A percentile compares a stretch with the other conserved stretches of the same genome.
These are phyloP conservation scores for Athene noctua DNA, from an alignment of 2,113 vertebrate genomes.

Conservation along the genomic window DNA sequence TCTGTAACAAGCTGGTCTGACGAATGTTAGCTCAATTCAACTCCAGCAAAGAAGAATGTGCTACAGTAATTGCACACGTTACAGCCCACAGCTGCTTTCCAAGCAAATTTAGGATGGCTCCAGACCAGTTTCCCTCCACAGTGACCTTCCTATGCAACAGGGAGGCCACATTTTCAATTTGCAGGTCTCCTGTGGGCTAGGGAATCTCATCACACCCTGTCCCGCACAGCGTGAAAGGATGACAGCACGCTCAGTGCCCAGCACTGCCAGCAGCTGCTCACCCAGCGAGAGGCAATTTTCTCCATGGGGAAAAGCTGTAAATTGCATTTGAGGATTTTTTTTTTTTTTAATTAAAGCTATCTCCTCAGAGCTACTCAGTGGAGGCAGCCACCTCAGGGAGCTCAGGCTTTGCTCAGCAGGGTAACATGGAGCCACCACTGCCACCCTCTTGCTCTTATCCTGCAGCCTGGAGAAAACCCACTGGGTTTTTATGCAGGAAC, in stretches of 20 bases:
- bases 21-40: background rate
- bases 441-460: background rate
- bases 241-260: background rate
- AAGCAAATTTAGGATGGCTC: slow-evolving; percentile 24
- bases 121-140: background rate
- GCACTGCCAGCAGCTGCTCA: background rate
- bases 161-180: slow-evolving; percentile 57
- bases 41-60: background rate
- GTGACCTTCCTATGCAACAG: background rate
- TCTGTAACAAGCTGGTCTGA: background rate
- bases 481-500: background rate
- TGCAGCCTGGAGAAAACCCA: background rate
- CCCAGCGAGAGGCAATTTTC: slow-evolving; percentile 47
- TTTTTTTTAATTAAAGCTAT: slow-evolving; percentile 42
- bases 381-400: background rate
- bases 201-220: slow-evolving; percentile 56
- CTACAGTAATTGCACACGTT: background rate
- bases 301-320: slow-evolving; percentile 54
- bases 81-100: slow-evolving; percentile 10
- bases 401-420: background rate
- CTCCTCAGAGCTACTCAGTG: background rate
- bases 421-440: background rate
- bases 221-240: background rate
- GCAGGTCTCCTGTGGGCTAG: slow-evolving; percentile 28
- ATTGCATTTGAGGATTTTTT: slow-evolving; percentile 23